A percentile compares a stretch with the other conserved stretches of the same genome.
These are phyloP conservation scores for Myiothlypis chrysogaster DNA, from an alignment of 2,797 vertebrate genomes.

Conservation along the genomic window DNA sequence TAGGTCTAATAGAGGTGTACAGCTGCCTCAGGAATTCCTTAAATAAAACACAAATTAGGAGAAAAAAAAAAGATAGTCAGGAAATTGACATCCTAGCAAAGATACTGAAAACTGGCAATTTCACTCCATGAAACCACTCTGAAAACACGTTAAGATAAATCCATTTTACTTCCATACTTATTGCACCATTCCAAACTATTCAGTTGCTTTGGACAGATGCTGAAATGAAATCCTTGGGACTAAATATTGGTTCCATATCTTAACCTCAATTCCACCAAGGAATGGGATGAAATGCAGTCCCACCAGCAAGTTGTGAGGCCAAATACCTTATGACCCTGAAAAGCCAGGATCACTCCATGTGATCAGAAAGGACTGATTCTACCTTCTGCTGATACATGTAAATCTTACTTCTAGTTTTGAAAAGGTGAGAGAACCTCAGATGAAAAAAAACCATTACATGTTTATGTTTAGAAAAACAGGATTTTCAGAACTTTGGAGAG, in stretches of 20 bases:
- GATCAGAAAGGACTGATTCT: not conserved
- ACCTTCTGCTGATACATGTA: not conserved
- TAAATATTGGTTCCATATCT: not conserved
- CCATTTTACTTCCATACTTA: not conserved
- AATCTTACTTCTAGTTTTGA: not conserved
- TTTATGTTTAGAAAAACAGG: not conserved
- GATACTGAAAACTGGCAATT: not conserved
- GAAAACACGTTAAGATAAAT: not conserved
- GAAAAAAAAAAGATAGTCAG: not conserved
- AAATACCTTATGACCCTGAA: not conserved
- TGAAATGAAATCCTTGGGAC: not conserved
- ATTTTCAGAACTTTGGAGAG: not conserved
- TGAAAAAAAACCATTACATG: not conserved
- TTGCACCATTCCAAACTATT: not conserved
- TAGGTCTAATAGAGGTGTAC: not conserved
- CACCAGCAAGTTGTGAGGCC: not conserved
- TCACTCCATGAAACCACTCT: not conserved
- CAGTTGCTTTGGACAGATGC: not conserved
- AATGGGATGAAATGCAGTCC: not conserved
- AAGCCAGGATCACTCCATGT: not conserved
- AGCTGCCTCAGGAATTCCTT: not conserved
- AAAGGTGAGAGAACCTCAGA: not conserved
- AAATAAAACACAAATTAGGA: not conserved
- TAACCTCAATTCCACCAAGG: not conserved
- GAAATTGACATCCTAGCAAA: not conserved